Conservation (phyloP, 1,140 invertebrate genomes). For the Ylistrum balloti region DNA sequence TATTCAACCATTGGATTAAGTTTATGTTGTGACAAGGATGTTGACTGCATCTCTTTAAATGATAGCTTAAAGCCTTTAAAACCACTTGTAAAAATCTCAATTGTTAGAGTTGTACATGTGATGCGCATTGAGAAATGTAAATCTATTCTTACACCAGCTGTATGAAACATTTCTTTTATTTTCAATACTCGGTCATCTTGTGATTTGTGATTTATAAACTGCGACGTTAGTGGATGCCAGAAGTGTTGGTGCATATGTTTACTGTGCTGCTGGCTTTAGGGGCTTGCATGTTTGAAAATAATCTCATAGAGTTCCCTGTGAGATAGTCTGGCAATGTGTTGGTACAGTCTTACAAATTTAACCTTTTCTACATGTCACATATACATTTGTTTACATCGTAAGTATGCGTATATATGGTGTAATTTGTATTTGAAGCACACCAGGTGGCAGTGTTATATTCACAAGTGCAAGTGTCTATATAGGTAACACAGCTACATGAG, state of each 20-base stretch:
- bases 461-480: too few relatives aligned
- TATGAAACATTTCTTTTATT: too few relatives aligned
- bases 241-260: too few relatives aligned
- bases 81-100: too few relatives aligned
- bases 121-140: too few relatives aligned
- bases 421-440: background rate
- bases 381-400: background rate
- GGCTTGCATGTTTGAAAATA: background rate
- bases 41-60: too few relatives aligned
- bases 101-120: too few relatives aligned
- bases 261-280: background rate
- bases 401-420: background rate
- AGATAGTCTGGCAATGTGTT: conserved; percentile 26
- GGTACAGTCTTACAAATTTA: background rate
- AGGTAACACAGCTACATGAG: background rate
- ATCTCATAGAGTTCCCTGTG: background rate
- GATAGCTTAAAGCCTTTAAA: too few relatives aligned
- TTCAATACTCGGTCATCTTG: background rate
- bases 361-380: background rate
- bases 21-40: too few relatives aligned
- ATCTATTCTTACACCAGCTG: too few relatives aligned
- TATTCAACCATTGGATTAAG: too few relatives aligned
- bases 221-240: background rate
- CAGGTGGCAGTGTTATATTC: background rate
- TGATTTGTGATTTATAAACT: background rate